Percentiles rank a stretch among this genome's conserved stretches.
Conservation (phyloP, 2,797 vertebrate genomes). For the Helarctos malayanus region DNA sequence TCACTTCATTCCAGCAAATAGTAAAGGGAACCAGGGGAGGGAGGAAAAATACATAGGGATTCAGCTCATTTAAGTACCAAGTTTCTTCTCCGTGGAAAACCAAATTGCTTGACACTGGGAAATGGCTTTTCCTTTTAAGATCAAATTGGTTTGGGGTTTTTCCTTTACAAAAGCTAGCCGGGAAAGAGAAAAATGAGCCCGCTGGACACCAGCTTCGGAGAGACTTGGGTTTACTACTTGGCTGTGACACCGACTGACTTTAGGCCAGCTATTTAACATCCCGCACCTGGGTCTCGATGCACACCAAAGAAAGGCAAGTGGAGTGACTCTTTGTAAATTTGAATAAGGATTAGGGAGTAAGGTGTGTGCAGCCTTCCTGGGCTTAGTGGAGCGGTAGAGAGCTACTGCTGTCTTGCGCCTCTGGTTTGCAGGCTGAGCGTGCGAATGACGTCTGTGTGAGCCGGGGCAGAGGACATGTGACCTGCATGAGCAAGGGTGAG, state of each 20-base stretch:
- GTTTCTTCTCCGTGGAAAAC: conserved; percentile 56
- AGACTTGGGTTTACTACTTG: neutral
- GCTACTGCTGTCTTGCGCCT: neutral
- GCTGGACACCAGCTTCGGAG: neutral
- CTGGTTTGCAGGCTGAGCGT: neutral
- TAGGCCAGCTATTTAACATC: neutral
- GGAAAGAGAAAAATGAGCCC: neutral
- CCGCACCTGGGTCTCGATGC: neutral
- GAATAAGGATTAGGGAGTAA: neutral
- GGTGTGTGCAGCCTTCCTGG: neutral
- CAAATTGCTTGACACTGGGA: conserved; percentile 8
- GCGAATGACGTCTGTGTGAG: neutral
- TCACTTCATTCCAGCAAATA: conserved; percentile 80
- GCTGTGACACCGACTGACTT: neutral
- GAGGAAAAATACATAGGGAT: conserved; percentile 68
- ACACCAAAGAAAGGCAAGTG: neutral
- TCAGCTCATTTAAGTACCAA: conserved; percentile 17
- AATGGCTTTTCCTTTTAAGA: conserved; percentile 36
- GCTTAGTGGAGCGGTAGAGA: neutral
- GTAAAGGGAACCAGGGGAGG: neutral
- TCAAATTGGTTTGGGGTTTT: neutral
- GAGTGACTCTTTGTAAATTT: neutral
- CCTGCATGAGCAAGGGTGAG: neutral
- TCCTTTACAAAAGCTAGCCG: neutral
- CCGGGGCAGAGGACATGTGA: neutral